Evolutionary conservation across 1,140 invertebrate species (phyloP).

Genomic region (Bombus fervidus): DNA sequence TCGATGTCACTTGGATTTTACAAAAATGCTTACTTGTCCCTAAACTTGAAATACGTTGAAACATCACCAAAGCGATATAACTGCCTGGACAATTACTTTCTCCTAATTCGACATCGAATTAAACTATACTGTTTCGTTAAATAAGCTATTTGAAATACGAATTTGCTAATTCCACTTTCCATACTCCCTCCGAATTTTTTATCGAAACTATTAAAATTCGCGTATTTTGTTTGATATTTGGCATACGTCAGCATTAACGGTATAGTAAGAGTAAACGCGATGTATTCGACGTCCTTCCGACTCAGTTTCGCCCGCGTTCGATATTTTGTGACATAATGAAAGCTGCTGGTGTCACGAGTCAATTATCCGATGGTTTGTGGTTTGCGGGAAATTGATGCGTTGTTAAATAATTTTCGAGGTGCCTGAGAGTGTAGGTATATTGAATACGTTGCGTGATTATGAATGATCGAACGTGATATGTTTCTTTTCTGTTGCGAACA

Average conservation of each 20-base stretch:
- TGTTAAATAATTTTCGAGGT: slow-evolving; percentile 19
- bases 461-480: background rate
- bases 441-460: background rate
- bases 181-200: background rate
- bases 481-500: background rate
- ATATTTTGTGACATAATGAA: slow-evolving; percentile 25
- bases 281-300: background rate
- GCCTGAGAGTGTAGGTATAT: background rate
- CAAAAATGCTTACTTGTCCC: too few relatives aligned
- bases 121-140: too few relatives aligned
- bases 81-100: too few relatives aligned
- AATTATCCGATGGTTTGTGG: slow-evolving; percentile 19
- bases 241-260: background rate
- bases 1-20: too few relatives aligned
- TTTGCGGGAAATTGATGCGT: slow-evolving; percentile 30
- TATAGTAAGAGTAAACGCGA: background rate
- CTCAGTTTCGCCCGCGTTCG: slow-evolving; percentile 6
- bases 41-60: too few relatives aligned
- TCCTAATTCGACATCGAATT: too few relatives aligned
- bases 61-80: too few relatives aligned
- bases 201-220: too few relatives aligned
- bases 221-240: background rate
- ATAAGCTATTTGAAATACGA: too few relatives aligned
- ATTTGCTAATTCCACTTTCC: too few relatives aligned
- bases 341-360: background rate